Conservation (phyloP, 2,888 invertebrate genomes). For the Erpobdella octoculata region DNA sequence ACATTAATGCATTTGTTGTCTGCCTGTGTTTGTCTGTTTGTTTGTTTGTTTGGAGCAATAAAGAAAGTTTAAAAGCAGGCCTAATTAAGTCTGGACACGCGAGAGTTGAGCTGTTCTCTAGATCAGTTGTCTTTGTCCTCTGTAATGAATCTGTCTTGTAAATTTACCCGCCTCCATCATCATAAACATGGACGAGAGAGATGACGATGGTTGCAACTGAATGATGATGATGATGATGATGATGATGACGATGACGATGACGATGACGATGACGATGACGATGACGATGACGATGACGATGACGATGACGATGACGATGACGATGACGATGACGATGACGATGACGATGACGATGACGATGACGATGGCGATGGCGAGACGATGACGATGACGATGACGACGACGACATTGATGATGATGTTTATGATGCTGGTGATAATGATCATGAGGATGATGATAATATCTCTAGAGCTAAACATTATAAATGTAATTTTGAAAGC, state of each 20-base stretch:
- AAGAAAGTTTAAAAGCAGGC: too few relatives aligned
- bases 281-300: background rate
- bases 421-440: background rate
- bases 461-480: background rate
- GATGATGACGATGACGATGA: background rate
- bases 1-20: too few relatives aligned
- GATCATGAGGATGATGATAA: background rate
- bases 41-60: too few relatives aligned
- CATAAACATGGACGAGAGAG: too few relatives aligned
- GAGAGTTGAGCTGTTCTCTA: too few relatives aligned
- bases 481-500: too few relatives aligned
- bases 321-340: background rate
- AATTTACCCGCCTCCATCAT: too few relatives aligned
- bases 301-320: conserved; percentile 12
- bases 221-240: background rate
- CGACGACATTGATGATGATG: background rate
- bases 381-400: background rate
- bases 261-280: background rate
- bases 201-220: too few relatives aligned
- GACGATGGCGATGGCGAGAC: background rate
- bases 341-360: background rate
- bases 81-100: too few relatives aligned
- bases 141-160: too few relatives aligned
- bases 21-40: too few relatives aligned
- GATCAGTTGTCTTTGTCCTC: too few relatives aligned